Evolutionary conservation across 1,140 invertebrate genomes (phyloP), one percentile per base, ranked within the genome.

Genomic region (Scylla paramamosain): DNA sequence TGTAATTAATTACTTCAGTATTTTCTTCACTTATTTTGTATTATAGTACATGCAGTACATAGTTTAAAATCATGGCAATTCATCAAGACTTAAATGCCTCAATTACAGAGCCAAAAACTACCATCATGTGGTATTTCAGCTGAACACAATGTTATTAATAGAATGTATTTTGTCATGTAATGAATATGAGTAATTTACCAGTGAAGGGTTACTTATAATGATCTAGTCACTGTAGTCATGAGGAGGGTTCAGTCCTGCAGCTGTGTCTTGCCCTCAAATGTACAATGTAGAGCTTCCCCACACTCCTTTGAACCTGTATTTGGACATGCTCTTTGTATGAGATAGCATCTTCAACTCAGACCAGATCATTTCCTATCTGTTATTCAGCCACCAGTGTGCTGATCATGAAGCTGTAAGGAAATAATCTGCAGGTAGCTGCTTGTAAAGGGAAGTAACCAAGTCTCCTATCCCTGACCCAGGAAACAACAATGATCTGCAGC

Each of bases 81-180:
- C 91, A 93, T 93, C 91, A 93, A 93, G 46, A 52, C 91, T 84
- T 83, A 93, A 93, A 93, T 84, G 91, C 91, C 91, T 93, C 91
- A 29, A 3, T 93, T 84, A 46, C 82, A 77, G 25, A 77, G n/a
- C 67, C 6, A 77, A 77, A 77, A 77, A n/a, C 8, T 0, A 77
- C 8, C 67, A n/a, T 77, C 0, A n/a, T 77, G 25, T n/a, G 16
- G 0, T n/a, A n/a, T 77, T 77, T n/a, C 25, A n/a, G 16, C 67
- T 39, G 39, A 39, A 39, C 39, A 39, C 52, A 59, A 14, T 77
- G 67, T n/a, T 77, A n/a, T 2, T 25, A n/a, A 77, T 77, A 77
- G 16, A 12, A 77, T 77, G 67, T 77, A n/a, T 77, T 77, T 77
- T 77, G 67, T 77, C 20, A 20, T 77, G 25, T 77, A 77, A 77